phyloP scores from a whole-genome alignment of 2,797 vertebrate genomes.

The Sciurus carolinensis region DNA sequence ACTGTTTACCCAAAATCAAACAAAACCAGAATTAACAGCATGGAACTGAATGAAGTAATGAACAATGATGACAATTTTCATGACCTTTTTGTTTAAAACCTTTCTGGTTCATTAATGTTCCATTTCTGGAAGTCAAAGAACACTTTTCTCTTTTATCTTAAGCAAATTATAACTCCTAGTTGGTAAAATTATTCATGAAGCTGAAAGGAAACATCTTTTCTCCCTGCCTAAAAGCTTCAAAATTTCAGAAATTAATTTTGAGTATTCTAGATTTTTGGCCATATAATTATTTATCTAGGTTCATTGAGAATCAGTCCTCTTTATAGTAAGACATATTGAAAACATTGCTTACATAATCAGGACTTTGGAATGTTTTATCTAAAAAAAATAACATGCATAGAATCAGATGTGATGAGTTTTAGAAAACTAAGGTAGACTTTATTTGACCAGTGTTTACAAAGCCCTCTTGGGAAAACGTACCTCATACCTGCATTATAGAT shows the following conservation, averaged over 20 bases:
- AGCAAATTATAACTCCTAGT: neutral
- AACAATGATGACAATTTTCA: neutral
- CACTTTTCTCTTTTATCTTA: neutral
- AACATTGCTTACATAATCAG: neutral
- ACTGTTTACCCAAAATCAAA: neutral
- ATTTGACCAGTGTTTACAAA: neutral
- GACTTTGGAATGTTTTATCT: neutral
- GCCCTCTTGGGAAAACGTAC: neutral
- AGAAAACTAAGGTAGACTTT: neutral
- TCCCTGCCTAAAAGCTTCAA: neutral
- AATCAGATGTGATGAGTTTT: neutral
- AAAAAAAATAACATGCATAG: neutral
- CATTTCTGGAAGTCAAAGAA: neutral
- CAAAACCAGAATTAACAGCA: neutral
- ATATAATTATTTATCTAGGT: neutral
- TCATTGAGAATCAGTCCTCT: neutral
- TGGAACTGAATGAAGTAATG: neutral
- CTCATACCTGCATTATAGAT: neutral
- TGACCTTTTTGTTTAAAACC: neutral
- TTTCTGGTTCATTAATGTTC: neutral
- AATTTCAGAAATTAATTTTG: neutral
- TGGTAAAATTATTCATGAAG: neutral
- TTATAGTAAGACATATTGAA: neutral
- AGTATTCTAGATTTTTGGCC: neutral
- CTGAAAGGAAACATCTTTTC: conserved; percentile 17